Conservation (phyloP, 2,797 vertebrate genomes). For the Aplochiton taeniatus region DNA sequence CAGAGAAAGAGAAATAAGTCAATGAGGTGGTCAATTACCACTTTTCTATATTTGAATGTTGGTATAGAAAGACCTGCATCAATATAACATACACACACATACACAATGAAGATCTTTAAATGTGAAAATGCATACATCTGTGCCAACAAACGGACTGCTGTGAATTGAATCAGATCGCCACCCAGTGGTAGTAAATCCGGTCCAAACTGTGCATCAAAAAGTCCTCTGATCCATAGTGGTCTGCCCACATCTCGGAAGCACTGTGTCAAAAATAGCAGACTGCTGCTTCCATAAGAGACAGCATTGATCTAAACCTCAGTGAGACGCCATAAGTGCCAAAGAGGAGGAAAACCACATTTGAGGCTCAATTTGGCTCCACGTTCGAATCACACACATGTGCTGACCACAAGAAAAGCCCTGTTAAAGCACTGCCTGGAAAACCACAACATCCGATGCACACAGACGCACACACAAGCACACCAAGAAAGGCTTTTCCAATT, state of each 20-base stretch:
- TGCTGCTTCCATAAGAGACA: constrained; percentile 53
- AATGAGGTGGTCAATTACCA: constrained; percentile 3
- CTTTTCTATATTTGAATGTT: neutral
- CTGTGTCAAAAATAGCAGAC: constrained; percentile 67
- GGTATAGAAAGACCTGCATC: neutral
- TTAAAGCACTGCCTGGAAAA: constrained; percentile 77
- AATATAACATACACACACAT: neutral
- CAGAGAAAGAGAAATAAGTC: neutral
- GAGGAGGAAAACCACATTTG: constrained; percentile 52
- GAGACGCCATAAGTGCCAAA: constrained; percentile 58
- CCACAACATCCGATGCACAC: constrained; percentile 64
- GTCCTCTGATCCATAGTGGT: constrained; percentile 62
- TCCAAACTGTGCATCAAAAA: constrained; percentile 59
- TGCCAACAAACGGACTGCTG: constrained; percentile 47
- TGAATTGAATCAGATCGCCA: constrained; percentile 7
- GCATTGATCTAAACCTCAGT: constrained; percentile 73
- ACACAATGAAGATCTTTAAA: neutral
- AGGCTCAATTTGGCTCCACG: constrained; percentile 63
- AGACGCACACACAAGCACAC: constrained; percentile 3
- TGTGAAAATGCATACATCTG: constrained; percentile 34
- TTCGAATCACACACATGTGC: constrained; percentile 79
- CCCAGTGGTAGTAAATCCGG: constrained; percentile 36
- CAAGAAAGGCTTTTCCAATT: constrained; percentile 47
- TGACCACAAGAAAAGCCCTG: constrained; percentile 81
- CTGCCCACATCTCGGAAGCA: constrained; percentile 64